Percentiles rank a stretch among this genome's conserved stretches.
These are phyloP conservation scores for Apis cerana DNA, from an alignment of 1,140 invertebrate genomes.

Conservation along the genomic window DNA sequence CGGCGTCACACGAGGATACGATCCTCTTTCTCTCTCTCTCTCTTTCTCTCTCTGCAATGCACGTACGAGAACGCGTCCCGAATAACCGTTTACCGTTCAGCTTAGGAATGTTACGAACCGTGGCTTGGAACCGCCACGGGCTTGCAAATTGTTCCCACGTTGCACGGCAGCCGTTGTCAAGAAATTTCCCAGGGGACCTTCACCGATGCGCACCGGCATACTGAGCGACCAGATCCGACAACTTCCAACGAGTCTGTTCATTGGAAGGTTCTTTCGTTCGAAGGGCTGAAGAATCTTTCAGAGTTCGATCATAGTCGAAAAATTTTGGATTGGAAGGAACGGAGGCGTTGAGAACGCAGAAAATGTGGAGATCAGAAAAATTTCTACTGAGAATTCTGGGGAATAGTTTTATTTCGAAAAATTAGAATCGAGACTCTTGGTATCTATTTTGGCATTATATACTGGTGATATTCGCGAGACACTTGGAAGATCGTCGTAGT, in stretches of 20 bases:
- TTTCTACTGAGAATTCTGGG: too few relatives aligned
- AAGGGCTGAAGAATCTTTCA: neutral
- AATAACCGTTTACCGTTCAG: conserved; percentile 72
- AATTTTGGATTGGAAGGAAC: neutral
- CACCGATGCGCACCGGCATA: conserved; percentile 58
- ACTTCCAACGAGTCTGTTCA: conserved; percentile 40
- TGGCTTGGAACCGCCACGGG: conserved; percentile 62
- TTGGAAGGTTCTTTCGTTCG: conserved; percentile 30
- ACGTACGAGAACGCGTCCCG: conserved; percentile 71
- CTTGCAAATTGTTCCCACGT: conserved; percentile 76
- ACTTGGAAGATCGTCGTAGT: too few relatives aligned
- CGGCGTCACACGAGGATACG: conserved; percentile 60
- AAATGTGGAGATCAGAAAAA: too few relatives aligned
- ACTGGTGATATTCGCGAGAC: too few relatives aligned
- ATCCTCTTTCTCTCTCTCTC: conserved; percentile 21
- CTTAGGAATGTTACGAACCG: conserved; percentile 72
- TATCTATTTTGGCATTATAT: too few relatives aligned
- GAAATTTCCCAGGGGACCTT: conserved; percentile 66
- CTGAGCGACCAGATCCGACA: conserved; percentile 53
- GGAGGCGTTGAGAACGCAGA: neutral
- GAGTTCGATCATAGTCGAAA: too few relatives aligned
- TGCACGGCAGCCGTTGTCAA: conserved; percentile 63
- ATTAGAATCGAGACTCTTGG: too few relatives aligned
- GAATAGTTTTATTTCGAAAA: too few relatives aligned
- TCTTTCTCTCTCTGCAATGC: conserved; percentile 16